Evolutionary conservation across 2,113 vertebrate genomes (phyloP).

Genomic region (Bos indicus): DNA sequence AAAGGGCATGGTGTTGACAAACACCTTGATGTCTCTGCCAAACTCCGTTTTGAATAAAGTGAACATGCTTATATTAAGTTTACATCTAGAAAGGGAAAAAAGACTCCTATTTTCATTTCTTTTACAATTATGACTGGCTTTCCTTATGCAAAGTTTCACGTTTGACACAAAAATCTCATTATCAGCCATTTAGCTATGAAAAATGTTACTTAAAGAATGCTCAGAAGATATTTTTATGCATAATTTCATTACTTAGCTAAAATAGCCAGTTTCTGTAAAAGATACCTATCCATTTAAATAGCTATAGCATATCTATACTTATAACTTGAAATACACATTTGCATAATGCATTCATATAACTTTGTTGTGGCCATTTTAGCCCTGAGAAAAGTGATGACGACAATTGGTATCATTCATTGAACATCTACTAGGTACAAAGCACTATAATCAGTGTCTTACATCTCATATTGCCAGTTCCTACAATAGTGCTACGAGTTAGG

Average conservation of each 20-base stretch:
- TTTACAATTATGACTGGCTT: not conserved
- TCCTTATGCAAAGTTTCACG: not conserved
- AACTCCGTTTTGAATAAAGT: not conserved
- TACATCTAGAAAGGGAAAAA: not conserved
- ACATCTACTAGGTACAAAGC: not conserved
- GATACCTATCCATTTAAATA: not conserved
- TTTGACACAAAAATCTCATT: not conserved
- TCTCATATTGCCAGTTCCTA: not conserved
- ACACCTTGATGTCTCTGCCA: not conserved
- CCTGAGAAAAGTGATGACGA: not conserved
- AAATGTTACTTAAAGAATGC: not conserved
- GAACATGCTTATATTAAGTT: not conserved
- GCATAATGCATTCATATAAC: not conserved
- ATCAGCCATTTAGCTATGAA: not conserved
- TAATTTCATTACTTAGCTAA: not conserved
- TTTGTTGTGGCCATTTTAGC: not conserved
- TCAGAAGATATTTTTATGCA: not conserved
- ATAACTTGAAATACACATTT: not conserved
- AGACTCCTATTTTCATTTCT: not conserved
- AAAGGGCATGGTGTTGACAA: not conserved
- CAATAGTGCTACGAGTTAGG: not conserved
- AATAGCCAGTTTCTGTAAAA: not conserved
- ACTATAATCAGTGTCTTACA: not conserved
- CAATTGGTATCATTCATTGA: not conserved
- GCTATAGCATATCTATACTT: not conserved